Evolutionary conservation across 1,140 invertebrate genomes (phyloP), one percentile per base, ranked within the genome.

Genomic region (Bradysia coprophila): DNA sequence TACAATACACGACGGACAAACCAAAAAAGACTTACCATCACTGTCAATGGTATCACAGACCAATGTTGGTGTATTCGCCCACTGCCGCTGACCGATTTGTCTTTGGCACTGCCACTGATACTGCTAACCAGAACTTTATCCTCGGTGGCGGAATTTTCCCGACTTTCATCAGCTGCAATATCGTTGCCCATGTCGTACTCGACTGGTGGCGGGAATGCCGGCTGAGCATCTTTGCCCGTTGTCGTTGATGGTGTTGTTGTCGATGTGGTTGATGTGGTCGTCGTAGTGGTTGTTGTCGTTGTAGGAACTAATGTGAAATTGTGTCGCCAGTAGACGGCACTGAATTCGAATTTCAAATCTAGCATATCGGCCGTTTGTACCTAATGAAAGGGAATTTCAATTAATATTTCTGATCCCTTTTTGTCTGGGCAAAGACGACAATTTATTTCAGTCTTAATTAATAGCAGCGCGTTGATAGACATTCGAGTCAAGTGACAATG

Each of bases 231-330:
- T 34, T 65, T 56, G 16, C 61, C 59, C 20, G 57, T 56, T 23
- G 49, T 51, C 2, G 61, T 58, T 21, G 66, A 53, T 44, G 65
- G 53, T 43, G 63, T 51, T 1, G 63, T 67, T 0, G 68, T 71
- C 2, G 72, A 71, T 4, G 72, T 73, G 0, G 73, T 76, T 0
- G 73, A 73, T 0, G 76, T 72, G 1, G 75, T 80, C 5, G 79
- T 81, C 0, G 76, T 76, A 0, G 79, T 76, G 2, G 78, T 76
- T 0, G 76, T 71, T 0, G 74, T 73, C 1, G 80, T 85, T 2
- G 78, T 84, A 13, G 83, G 81, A 8, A 85, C 79, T 8, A 81
- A 54, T 15, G 71, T 78, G 42, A 73, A 72, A 54, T 87, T 86
- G 28, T 66, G 67, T 19, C 81, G 50, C 55, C 73, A 87, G 54